Conservation (phyloP, 2,113 vertebrate species). For the Tetraodon nigroviridis region DNA sequence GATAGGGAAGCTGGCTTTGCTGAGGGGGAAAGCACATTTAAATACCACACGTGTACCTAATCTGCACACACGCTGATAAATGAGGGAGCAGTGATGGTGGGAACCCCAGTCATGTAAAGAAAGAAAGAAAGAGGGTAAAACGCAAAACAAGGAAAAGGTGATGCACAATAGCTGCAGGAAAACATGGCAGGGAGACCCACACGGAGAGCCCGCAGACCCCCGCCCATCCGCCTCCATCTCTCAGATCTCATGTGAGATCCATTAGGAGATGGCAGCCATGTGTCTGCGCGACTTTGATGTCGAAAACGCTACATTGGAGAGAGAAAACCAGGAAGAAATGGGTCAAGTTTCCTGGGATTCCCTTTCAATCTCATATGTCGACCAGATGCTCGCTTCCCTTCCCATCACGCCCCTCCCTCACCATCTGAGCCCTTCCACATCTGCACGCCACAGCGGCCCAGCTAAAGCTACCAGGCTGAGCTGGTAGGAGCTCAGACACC, state of each 20-base stretch:
- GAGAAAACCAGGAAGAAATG: constrained; percentile 59
- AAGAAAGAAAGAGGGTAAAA: constrained; percentile 14
- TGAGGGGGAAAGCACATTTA: not conserved
- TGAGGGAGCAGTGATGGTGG: not conserved
- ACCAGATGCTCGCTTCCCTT: constrained; percentile 62
- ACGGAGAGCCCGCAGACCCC: constrained; percentile 28
- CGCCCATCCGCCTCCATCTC: constrained; percentile 19
- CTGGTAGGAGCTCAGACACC: not conserved
- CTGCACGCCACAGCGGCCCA: not conserved
- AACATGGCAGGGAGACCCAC: constrained; percentile 46
- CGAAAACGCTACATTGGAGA: constrained; percentile 59
- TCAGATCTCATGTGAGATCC: constrained; percentile 66
- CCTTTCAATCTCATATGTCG: constrained; percentile 67
- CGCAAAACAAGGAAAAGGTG: constrained; percentile 20
- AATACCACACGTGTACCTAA: not conserved
- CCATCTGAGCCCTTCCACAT: not conserved
- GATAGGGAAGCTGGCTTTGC: not conserved
- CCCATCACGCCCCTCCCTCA: constrained; percentile 4
- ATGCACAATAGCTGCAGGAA: constrained; percentile 25
- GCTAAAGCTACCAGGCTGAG: constrained; percentile 13
- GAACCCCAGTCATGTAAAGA: not conserved
- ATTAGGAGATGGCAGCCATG: constrained; percentile 65
- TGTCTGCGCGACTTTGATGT: constrained; percentile 66
- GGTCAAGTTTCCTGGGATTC: constrained; percentile 72
- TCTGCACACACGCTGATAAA: not conserved